Percentiles rank a stretch among this genome's conserved stretches.
These are phyloP conservation scores for Calephelis nemesis DNA, from an alignment of 1,140 invertebrate genomes.

Conservation along the genomic window DNA sequence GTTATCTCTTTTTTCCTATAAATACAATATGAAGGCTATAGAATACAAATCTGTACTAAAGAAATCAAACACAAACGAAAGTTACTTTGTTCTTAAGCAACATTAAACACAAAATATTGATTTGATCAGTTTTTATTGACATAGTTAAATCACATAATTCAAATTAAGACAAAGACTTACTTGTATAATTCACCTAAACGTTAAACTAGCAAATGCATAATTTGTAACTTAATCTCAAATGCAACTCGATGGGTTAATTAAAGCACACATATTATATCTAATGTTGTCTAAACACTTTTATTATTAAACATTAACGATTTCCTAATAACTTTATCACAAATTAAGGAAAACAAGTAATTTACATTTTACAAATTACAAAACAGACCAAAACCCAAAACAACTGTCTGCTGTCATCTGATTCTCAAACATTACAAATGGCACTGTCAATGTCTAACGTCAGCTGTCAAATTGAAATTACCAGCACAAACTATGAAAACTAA, in stretches of 20 bases:
- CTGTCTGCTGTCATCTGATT: neutral
- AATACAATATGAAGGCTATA: too few relatives aligned
- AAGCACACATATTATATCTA: constrained; percentile 35
- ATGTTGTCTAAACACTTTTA: constrained; percentile 30
- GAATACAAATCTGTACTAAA: too few relatives aligned
- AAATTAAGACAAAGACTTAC: constrained; percentile 25
- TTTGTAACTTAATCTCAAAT: constrained; percentile 32
- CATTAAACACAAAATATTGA: neutral
- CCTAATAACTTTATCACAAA: constrained; percentile 35
- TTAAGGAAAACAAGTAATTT: constrained; percentile 21
- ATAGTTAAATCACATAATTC: neutral
- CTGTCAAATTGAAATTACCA: too few relatives aligned
- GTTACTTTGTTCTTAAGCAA: neutral
- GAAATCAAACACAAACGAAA: too few relatives aligned
- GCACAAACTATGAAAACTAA: too few relatives aligned
- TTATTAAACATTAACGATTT: constrained; percentile 37
- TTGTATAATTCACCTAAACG: constrained; percentile 18
- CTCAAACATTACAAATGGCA: too few relatives aligned
- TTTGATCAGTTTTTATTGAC: neutral
- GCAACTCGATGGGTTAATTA: constrained; percentile 24
- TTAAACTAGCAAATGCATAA: constrained; percentile 35
- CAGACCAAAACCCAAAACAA: neutral
- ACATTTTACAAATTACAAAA: constrained; percentile 8
- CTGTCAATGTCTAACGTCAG: too few relatives aligned
- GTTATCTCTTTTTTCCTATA: too few relatives aligned